Base-by-base conservation (phyloP, 2,797 vertebrate genomes). In the Craterocephalus amniculus region DNA sequence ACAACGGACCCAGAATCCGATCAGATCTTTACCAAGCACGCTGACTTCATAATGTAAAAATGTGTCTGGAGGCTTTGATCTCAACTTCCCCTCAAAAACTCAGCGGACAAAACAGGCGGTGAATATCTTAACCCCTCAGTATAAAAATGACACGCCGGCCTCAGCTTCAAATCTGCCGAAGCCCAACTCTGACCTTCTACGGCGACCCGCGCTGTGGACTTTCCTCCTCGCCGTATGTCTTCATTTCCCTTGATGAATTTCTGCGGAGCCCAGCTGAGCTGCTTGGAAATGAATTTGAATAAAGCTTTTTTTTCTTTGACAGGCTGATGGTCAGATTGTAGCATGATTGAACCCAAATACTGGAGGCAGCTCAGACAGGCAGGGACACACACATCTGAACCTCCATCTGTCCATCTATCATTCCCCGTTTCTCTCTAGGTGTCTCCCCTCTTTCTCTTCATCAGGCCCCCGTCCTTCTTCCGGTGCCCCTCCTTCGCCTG, bases 401-500 rank as follows among this genome's bases (percentile, higher is more conserved):
- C 45, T 56, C 72, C 49, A 49, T 74, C 76, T 55, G 61, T 61
- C 76, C 75, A 67, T 83, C 79, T 81, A 58, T 70, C 80, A 67
- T 72, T 80, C 64, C 74, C 29, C 34, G 32, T 72, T 74, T 76
- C 51, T 78, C 31, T 72, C n/a, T 38, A 14, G 22, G 22, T 51
- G 32, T 24, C 51, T 12, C 43, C 36, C 34, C 36, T 7, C 32
- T 34, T 20, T 20, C 40, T 11, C 40, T 43, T 43, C 16, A 1
- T 18, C 57, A 48, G 20, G n/a, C 45, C 40, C 48, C 60, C 9
- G 58, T 59, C 16, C 79, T 60, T 76, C 78, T 87, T 86, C 86
- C 56, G 56, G 58, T 81, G 73, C 87, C 84, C 89, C 88, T 84
- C 85, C 88, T 67, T 67, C 64, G 79, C 83, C 87, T 91, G 87